Base-by-base conservation (phyloP, 2,888 invertebrate species). In the Strigamia crassipes region DNA sequence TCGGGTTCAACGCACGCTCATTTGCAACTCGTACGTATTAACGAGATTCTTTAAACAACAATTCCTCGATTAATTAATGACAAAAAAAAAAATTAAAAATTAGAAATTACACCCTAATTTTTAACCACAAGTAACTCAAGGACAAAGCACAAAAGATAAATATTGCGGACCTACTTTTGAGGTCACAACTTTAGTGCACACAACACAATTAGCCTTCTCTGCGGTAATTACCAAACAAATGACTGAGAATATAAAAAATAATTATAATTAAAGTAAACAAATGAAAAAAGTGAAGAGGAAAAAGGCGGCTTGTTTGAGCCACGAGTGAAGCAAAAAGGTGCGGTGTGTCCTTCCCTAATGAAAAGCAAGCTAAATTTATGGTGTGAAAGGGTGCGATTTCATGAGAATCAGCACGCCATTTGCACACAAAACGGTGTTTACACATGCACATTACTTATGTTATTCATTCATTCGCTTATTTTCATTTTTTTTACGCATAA, bases 121-220 rank as follows among this genome's bases (percentile, higher is more conserved):
- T 61, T 61, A 61, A 21, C 18, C 5, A 61, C 61, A 23, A 61
- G 23, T 61, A 61, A 61, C 61, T 61, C 61, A 61, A 61, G 61
- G 61, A 15, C 61, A 61, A n/a, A 61, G 18, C 4, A 61, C 18
- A 61, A 61, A 61, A 61, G 61, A 61, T 61, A 61, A 61, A 61
- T 61, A 61, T 21, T 12, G 18, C 18, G 21, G 18, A 61, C 61
- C 61, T 61, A 61, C 61, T 61, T 61, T 61, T 61, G 61, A 61
- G 61, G 61, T 61, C 61, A 61, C 61, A 61, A 18, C 61, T 61
- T 18, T 18, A 61, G 61, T 61, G 61, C 61, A 61, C 61, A 61
- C 61, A 61, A 61, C 61, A 61, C 61, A 61, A 61, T 61, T 61
- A 61, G 61, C 61, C 61, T 61, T 61, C 61, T 10, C 61, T 21